Base-by-base conservation (phyloP, 2,797 vertebrate genomes). In the Meriones psammophilus region DNA sequence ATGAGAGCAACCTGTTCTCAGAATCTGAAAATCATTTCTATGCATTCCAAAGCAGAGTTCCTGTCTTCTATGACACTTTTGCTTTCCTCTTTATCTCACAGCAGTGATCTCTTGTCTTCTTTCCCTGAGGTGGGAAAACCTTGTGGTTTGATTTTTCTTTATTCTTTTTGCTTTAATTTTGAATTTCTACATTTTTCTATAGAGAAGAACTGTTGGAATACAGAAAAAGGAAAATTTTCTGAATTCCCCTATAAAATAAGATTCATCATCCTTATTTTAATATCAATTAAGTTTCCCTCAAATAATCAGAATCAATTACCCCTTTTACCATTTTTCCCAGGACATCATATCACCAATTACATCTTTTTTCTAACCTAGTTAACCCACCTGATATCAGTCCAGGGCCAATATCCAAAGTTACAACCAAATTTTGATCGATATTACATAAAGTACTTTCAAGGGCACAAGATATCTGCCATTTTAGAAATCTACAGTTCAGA, bases 211-310 rank as follows among this genome's bases (percentile, higher is more conserved):
- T 91, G 8, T 58, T 39, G 1, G 33, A 5, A 7, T n/a, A 56
- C 7, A 62, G 22, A 36, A 22, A 60, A 80, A 92, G 15, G 46
- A 24, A 81, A 30, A 84, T 78, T 68, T 92, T 20, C 26, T 30
- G 26, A 78, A 64, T 90, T 7, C 46, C 2, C 17, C 60, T 14
- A 36, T 91, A 88, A 95, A 96, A 79, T 88, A 68, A 17, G 24
- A n/a, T 84, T 78, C 2, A 22, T 56, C 77, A 73, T 87, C 42
- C 42, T 42, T 42, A 42, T 95, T 89, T 81, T 78, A 83, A 94
- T 30, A 71, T 28, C 42, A 68, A 54, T 10, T 77, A 90, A 78
- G 68, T 68, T 92, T 68, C 18, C 9, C 74, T 3, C 0, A 83
- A 73, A 66, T 79, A 68, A 88, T 85, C 14, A 83, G 3, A 68